phyloP scores from a whole-genome alignment of 2,113 vertebrate genomes.

The Mirza zaza region DNA sequence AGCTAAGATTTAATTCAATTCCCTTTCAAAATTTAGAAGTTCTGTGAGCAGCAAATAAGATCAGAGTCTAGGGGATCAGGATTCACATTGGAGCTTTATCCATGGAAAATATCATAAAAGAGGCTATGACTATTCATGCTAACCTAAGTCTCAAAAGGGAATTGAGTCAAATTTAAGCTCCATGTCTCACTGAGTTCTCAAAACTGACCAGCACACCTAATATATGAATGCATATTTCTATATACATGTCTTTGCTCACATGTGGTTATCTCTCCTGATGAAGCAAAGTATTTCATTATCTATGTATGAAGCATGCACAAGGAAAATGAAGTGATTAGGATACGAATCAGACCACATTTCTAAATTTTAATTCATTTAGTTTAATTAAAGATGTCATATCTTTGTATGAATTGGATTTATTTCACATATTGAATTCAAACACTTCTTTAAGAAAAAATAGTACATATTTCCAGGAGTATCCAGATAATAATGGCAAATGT shows the following conservation, averaged over 20 bases:
- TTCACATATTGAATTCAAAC: not conserved
- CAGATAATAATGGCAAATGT: not conserved
- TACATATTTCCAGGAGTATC: not conserved
- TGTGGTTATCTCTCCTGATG: not conserved
- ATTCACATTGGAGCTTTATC: not conserved
- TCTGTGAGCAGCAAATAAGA: not conserved
- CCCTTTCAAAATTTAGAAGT: not conserved
- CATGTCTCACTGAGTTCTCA: not conserved
- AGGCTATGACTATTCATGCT: not conserved
- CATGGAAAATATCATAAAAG: not conserved
- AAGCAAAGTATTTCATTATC: not conserved
- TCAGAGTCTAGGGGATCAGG: not conserved
- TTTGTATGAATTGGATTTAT: not conserved
- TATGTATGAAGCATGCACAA: not conserved
- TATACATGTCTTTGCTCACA: not conserved
- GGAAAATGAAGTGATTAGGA: not conserved
- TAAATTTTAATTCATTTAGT: not conserved
- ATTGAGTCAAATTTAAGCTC: not conserved
- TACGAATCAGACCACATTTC: not conserved
- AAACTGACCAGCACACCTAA: not conserved
- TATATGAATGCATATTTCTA: not conserved
- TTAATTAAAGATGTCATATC: not conserved
- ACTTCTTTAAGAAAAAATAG: not conserved
- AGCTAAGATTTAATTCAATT: not conserved
- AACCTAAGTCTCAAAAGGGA: not conserved